phyloP scores from a whole-genome alignment of 1,140 invertebrate genomes.

The Eurytemora carolleeae region DNA sequence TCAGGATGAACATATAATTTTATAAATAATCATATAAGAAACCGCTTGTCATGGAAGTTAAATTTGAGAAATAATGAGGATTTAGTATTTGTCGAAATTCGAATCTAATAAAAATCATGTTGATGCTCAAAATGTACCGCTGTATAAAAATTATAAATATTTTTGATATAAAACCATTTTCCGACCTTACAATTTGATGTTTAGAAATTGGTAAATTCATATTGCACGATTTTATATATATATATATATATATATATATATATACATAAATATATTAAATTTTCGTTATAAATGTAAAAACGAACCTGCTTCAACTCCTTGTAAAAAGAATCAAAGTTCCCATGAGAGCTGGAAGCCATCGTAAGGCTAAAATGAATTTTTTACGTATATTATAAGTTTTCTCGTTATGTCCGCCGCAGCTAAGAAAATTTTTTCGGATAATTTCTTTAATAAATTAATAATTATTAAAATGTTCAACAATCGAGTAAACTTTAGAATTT shows the following conservation, averaged over 20 bases:
- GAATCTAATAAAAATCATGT: not conserved
- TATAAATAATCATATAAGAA: not conserved
- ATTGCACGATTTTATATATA: not conserved
- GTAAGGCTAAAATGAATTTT: too few species aligned
- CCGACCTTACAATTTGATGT: too few species aligned
- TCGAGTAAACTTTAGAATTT: too few species aligned
- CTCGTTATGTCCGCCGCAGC: too few species aligned
- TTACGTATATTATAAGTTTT: too few species aligned
- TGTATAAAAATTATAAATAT: not conserved
- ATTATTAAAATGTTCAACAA: too few species aligned
- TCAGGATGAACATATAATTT: slow-evolving; percentile 25
- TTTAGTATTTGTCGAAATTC: not conserved
- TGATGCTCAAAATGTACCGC: not conserved
- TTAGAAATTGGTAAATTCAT: not conserved
- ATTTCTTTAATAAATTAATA: too few species aligned
- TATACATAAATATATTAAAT: not conserved
- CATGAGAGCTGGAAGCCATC: not conserved
- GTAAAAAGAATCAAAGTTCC: not conserved
- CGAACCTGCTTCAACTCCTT: not conserved
- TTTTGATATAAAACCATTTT: too few species aligned
- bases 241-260: not conserved
- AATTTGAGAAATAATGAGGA: not conserved
- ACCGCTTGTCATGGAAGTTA: not conserved
- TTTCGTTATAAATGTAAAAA: not conserved
- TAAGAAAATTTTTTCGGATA: too few species aligned